Evolutionary conservation across 1,140 invertebrate species (phyloP).

Genomic region (Rhagoletis pomonella): DNA sequence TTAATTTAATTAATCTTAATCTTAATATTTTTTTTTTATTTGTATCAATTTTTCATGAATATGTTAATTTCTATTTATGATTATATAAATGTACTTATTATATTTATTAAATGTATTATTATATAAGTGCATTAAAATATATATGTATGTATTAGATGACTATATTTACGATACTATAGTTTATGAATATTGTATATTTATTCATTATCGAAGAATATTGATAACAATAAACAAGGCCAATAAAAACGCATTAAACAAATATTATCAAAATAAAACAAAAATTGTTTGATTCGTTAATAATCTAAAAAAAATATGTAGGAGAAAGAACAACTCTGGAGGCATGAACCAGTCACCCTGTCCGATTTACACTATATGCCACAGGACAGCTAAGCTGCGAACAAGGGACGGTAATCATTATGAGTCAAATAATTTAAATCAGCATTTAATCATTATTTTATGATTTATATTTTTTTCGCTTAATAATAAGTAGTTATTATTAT

Average conservation of each 20-base stretch:
- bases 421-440: too few species aligned
- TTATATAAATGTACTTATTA: not conserved
- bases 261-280: not conserved
- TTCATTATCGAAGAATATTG: not conserved
- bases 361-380: too few species aligned
- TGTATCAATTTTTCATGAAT: too few species aligned
- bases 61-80: not conserved
- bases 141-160: not conserved
- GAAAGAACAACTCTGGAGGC: too few species aligned
- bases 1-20: not conserved
- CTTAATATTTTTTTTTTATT: not conserved
- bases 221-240: conserved; percentile 13
- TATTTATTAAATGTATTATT: not conserved
- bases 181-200: conserved; percentile 17
- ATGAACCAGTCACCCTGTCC: too few species aligned
- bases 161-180: conserved; percentile 10
- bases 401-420: too few species aligned
- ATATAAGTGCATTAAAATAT: not conserved
- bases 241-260: conserved; percentile 31
- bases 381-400: too few species aligned
- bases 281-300: not conserved
- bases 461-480: too few species aligned
- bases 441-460: too few species aligned
- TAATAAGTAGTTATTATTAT: too few species aligned
- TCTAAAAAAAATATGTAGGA: not conserved